These are phyloP conservation scores for Acanthurus tractus DNA, from an alignment of 2,797 vertebrate genomes.

Conservation along the genomic window DNA sequence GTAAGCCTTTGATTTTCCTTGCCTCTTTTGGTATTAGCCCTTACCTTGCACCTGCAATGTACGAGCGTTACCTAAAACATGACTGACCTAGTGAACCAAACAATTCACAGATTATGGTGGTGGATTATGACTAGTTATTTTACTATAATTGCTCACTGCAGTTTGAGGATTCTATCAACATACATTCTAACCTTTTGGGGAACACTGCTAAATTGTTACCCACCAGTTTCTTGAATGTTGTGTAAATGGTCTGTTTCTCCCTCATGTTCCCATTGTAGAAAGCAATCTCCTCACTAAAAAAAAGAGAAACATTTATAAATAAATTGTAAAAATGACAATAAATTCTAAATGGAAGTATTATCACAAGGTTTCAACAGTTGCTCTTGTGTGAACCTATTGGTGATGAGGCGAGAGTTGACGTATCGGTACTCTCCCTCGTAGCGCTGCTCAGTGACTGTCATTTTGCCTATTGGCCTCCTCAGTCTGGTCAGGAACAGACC, in stretches of 20 bases:
- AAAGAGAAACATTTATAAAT: too few species aligned
- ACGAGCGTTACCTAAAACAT: too few species aligned
- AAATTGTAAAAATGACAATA: neutral
- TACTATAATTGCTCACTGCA: too few species aligned
- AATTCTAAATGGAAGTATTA: neutral
- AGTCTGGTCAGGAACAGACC: conserved; percentile 95
- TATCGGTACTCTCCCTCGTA: conserved; percentile 98
- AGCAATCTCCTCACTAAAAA: conserved; percentile 95
- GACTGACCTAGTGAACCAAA: too few species aligned
- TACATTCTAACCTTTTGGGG: too few species aligned
- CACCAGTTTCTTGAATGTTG: conserved; percentile 95
- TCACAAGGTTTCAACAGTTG: neutral
- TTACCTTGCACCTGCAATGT: too few species aligned
- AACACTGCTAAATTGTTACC: conserved; percentile 46
- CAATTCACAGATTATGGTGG: too few species aligned
- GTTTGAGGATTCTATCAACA: too few species aligned
- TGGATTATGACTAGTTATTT: too few species aligned
- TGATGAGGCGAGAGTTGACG: conserved; percentile 97
- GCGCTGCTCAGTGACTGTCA: conserved; percentile 95
- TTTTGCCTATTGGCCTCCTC: conserved; percentile 96
- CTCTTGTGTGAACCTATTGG: conserved; percentile 90
- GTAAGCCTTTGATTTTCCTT: too few species aligned
- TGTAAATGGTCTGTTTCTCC: conserved; percentile 95
- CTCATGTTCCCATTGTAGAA: conserved; percentile 97
- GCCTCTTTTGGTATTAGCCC: too few species aligned